Base-by-base conservation (phyloP, 2,888 invertebrate genomes). In the Drosophila subsilvestris region DNA sequence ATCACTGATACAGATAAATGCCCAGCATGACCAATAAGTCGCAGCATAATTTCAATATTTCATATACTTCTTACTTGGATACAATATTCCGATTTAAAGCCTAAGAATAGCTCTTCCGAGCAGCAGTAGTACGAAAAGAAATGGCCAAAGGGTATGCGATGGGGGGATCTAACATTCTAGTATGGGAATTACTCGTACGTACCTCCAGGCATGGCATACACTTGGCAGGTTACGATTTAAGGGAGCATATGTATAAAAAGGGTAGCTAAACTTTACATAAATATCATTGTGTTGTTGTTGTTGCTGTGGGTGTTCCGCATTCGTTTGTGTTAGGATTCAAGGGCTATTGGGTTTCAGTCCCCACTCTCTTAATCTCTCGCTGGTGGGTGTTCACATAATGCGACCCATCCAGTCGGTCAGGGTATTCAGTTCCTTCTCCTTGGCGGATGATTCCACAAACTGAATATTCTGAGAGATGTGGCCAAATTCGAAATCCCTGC, bases 401-500 rank as follows among this genome's bases (percentile, higher is more conserved):
- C 94, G 94, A 60, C 93, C 92, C 82, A 97, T 93, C 97, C 97
- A 97, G n/a, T 94, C 94, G 75, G 95, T 93, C 42, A 97, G 88
- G 54, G 94, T 92, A 60, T 93, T 93, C 42, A 97, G 92, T 76
- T 96, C 94, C 12, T 94, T 93, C 0, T 94, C 93, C 49, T 93
- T 93, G 22, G 95, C 95, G 25, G 94, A 95, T 56, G 94, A 93
- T 90, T 96, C 96, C 0, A 93, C 94, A 83, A 97, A 94, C 43
- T 95, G 95, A 12, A 98, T 94, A 73, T 94, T 94, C 60, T 94
- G 93, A 25, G 93, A 92, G 12, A 97, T 92, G 80, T 97, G 96
- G 0, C 94, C 93, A 91, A 98, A 98, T 83, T 96, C 95, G 92
- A 98, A 98, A 89, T 97, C 96, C 89, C 95, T 96, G 58, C 96